Conservation (phyloP, 2,797 vertebrate genomes). For the Steatocranus sp. region DNA sequence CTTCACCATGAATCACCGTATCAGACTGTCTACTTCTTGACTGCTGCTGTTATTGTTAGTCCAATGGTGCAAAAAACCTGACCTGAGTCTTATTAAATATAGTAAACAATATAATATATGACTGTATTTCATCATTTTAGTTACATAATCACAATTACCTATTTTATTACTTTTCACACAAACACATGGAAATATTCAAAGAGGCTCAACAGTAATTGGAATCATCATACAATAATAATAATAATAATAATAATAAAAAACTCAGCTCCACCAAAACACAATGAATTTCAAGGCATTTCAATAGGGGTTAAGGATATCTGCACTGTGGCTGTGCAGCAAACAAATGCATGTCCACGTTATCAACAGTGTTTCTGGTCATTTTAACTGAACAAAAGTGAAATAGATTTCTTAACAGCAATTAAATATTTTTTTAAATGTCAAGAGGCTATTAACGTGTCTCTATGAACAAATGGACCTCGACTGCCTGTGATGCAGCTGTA, state of each 20-base stretch:
- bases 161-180: not conserved
- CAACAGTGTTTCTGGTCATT: not conserved
- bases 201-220: not conserved
- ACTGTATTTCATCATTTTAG: not conserved
- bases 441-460: not conserved
- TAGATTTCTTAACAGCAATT: not conserved
- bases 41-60: not conserved
- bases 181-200: not conserved
- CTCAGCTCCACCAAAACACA: not conserved
- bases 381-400: not conserved
- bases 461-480: not conserved
- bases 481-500: not conserved
- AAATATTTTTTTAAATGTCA: not conserved
- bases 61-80: not conserved
- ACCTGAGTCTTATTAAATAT: not conserved
- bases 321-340: not conserved
- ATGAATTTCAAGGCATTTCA: not conserved
- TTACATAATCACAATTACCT: not conserved
- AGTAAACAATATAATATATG: not conserved
- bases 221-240: not conserved
- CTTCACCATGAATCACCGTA: accelerated
- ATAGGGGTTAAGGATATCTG: accelerated
- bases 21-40: not conserved
- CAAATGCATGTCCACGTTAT: accelerated
- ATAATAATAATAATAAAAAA: too few species aligned